These are phyloP conservation scores for Sinocyclocheilus grahami DNA, from an alignment of 2,113 vertebrate genomes.

Conservation along the genomic window DNA sequence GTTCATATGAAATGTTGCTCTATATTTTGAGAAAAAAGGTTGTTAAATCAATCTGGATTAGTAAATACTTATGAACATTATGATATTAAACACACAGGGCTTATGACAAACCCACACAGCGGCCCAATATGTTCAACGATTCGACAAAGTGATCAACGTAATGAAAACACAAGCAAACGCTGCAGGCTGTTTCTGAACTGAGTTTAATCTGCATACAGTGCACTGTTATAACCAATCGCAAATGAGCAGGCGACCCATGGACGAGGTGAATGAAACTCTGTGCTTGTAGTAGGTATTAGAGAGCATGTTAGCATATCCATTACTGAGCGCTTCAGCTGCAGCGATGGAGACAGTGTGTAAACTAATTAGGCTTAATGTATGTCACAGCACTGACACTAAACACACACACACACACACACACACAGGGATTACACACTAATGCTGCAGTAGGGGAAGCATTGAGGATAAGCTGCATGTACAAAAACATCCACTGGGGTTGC, in stretches of 20 bases:
- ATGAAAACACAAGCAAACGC: background rate
- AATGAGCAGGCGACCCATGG: background rate
- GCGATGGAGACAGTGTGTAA: background rate
- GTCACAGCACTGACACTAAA: conserved; percentile 4
- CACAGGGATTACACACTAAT: conserved; percentile 21
- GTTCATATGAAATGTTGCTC: background rate
- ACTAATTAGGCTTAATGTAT: conserved; percentile 34
- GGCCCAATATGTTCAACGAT: background rate
- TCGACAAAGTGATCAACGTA: background rate
- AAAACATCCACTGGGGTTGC: too few relatives aligned
- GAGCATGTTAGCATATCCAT: conserved; percentile 2
- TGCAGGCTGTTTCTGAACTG: too few relatives aligned
- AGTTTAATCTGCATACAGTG: background rate
- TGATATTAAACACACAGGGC: conserved; percentile 10
- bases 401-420: background rate
- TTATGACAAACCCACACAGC: background rate
- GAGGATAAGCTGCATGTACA: background rate
- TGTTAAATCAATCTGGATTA: conserved; percentile 21
- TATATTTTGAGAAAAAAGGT: conserved; percentile 20
- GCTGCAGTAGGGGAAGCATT: background rate
- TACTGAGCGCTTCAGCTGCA: background rate
- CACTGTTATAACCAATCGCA: background rate
- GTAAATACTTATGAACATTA: conserved; percentile 21
- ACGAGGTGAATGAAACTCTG: background rate
- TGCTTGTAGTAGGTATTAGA: background rate